Evolutionary conservation across 2,113 vertebrate genomes (phyloP).

Genomic region (Mellivora capensis): DNA sequence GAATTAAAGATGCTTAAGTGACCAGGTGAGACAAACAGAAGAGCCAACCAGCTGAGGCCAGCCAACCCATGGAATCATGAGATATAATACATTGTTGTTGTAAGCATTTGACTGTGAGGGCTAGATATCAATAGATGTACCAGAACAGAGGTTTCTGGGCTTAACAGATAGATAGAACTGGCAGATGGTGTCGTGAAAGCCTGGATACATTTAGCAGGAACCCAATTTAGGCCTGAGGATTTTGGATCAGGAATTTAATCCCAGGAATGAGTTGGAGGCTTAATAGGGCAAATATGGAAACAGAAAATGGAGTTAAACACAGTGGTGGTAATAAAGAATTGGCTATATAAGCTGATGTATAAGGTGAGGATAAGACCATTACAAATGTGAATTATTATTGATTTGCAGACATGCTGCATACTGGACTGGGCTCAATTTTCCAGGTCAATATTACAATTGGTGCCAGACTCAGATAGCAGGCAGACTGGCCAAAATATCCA

Average conservation of each 20-base stretch:
- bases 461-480: background rate
- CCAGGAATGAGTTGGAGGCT: background rate
- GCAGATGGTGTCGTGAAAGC: background rate
- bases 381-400: background rate
- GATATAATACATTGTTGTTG: background rate
- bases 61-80: background rate
- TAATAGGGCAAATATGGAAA: background rate
- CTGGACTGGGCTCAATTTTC: background rate
- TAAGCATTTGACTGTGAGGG: background rate
- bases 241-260: background rate
- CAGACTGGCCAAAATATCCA: background rate
- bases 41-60: background rate
- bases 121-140: background rate
- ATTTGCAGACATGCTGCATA: background rate
- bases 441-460: background rate
- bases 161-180: background rate
- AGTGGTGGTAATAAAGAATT: background rate
- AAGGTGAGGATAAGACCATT: background rate
- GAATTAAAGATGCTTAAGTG: background rate
- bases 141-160: background rate
- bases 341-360: background rate
- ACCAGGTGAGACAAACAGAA: background rate
- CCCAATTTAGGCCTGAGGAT: background rate
- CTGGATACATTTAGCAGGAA: background rate
- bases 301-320: background rate